A percentile compares a stretch with the other conserved stretches of the same genome.
Conservation (phyloP, 2,888 invertebrate species). For the Heliconius ethilla region DNA sequence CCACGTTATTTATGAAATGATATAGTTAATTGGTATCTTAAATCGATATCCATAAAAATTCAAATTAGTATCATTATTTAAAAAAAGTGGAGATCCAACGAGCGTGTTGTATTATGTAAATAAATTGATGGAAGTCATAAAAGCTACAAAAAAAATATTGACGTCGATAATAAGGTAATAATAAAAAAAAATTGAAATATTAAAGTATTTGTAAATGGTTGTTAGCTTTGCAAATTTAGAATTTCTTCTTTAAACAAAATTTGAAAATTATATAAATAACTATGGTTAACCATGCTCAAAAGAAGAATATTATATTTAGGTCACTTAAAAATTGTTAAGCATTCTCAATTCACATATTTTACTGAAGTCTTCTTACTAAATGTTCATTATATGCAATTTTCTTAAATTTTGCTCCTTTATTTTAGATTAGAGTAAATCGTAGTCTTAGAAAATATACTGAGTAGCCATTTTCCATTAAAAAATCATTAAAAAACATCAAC, state of each 20-base stretch:
- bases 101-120: not conserved
- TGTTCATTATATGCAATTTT: not conserved
- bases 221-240: not conserved
- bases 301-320: not conserved
- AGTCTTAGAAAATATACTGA: too few species aligned
- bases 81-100: not conserved
- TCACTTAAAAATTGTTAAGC: not conserved
- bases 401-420: not conserved
- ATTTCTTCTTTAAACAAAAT: too few species aligned
- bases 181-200: too few species aligned
- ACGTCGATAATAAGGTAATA: not conserved
- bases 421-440: not conserved
- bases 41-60: conserved; percentile 13
- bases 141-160: not conserved
- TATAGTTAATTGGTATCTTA: conserved; percentile 13
- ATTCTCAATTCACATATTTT: not conserved
- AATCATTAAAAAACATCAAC: not conserved
- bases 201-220: not conserved
- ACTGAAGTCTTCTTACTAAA: not conserved
- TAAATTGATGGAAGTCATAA: not conserved
- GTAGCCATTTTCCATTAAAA: not conserved
- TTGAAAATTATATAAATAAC: too few species aligned
- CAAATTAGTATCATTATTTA: not conserved
- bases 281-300: too few species aligned
- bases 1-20: conserved; percentile 22